Evolutionary conservation across 2,888 invertebrate genomes (phyloP).

Genomic region (Tenthredo mesomela): DNA sequence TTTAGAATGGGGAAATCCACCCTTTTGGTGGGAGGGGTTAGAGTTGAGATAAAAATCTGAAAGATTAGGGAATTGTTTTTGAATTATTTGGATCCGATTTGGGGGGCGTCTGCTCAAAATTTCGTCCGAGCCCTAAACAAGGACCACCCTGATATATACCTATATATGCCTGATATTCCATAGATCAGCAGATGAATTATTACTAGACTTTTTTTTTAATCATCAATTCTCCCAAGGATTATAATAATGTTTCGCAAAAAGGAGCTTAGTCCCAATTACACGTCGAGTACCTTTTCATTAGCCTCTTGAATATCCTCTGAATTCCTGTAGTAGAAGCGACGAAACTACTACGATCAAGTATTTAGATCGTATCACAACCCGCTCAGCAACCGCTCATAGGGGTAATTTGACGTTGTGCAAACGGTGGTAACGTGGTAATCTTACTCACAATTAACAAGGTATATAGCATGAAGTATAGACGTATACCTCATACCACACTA

Average conservation of each 20-base stretch:
- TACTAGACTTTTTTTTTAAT: not conserved
- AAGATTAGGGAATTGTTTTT: too few relatives aligned
- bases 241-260: not conserved
- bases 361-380: slow-evolving; percentile 46
- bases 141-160: too few relatives aligned
- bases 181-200: not conserved
- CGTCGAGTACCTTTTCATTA: not conserved
- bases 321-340: slow-evolving; percentile 18
- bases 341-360: slow-evolving; percentile 46
- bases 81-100: too few relatives aligned
- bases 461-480: not conserved
- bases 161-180: not conserved
- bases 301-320: not conserved
- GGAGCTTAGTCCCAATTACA: not conserved
- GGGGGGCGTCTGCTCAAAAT: too few relatives aligned
- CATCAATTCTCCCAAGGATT: not conserved
- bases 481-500: not conserved
- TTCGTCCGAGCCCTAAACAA: too few relatives aligned
- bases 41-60: too few relatives aligned
- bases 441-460: slow-evolving; percentile 33
- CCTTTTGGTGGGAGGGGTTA: too few relatives aligned
- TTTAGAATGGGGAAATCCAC: too few relatives aligned
- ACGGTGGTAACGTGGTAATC: slow-evolving; percentile 39
- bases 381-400: slow-evolving; percentile 32
- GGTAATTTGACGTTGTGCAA: slow-evolving; percentile 44